Evolutionary conservation across 2,797 vertebrate species (phyloP).

Genomic region (Brachymystax lenok): DNA sequence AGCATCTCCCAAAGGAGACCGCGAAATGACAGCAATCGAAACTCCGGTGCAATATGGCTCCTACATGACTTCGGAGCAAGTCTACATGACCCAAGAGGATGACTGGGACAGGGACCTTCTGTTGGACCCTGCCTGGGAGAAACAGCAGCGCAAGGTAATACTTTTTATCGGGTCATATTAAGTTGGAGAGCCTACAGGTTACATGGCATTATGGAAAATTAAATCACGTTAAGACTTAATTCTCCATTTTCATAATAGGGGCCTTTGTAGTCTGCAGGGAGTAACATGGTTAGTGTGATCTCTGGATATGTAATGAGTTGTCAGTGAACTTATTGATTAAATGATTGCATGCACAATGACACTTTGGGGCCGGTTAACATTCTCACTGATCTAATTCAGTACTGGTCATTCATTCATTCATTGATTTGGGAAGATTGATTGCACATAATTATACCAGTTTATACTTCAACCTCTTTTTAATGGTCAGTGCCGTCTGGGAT

Average conservation of each 20-base stretch:
- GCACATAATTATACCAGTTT: not conserved
- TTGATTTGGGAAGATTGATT: not conserved
- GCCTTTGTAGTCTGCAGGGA: not conserved
- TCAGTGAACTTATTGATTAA: not conserved
- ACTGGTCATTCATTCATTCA: not conserved
- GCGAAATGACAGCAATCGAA: conserved; percentile 51
- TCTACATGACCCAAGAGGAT: conserved; percentile 71
- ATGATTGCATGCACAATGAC: not conserved
- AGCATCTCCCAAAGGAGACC: conserved; percentile 27
- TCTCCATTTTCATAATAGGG: not conserved
- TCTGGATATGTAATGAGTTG: not conserved
- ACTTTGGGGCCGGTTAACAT: not conserved
- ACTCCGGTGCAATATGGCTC: conserved; percentile 48
- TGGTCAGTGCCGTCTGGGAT: no score
- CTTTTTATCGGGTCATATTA: not conserved
- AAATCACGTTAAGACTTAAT: no score
- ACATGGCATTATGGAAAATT: not conserved
- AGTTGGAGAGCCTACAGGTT: not conserved
- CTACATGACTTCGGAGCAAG: conserved; percentile 54
- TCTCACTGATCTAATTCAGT: not conserved
- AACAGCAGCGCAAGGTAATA: conserved; percentile 2
- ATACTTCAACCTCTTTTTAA: no score
- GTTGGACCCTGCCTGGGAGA: conserved; percentile 70
- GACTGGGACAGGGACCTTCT: conserved; percentile 80
- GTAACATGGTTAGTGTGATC: no score